These are phyloP conservation scores for Smutsia gigantea DNA, from an alignment of 2,797 vertebrate species.

Conservation along the genomic window DNA sequence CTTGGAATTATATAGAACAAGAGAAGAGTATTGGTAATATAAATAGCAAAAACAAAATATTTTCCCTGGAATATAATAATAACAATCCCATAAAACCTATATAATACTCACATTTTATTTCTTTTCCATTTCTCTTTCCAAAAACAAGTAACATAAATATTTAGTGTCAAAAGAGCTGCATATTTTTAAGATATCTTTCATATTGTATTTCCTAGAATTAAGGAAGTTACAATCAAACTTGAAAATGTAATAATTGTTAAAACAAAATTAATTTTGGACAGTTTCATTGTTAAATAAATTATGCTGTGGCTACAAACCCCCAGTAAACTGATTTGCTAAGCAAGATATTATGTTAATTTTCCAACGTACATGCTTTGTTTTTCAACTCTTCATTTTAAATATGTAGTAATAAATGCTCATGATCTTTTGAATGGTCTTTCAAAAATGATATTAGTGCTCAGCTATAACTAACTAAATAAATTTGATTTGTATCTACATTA, in stretches of 20 bases:
- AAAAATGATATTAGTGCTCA: slow-evolving; percentile 25
- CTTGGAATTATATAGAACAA: not conserved
- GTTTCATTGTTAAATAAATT: not conserved
- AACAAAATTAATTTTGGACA: slow-evolving; percentile 16
- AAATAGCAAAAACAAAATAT: slow-evolving; percentile 25
- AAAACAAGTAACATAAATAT: not conserved
- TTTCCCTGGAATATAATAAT: not conserved
- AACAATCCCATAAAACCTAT: not conserved
- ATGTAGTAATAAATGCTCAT: slow-evolving; percentile 24
- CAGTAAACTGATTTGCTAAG: slow-evolving; percentile 7
- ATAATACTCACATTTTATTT: not conserved
- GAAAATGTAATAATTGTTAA: slow-evolving; percentile 36
- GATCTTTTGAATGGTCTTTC: slow-evolving; percentile 14
- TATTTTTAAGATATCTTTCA: not conserved
- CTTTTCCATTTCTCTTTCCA: not conserved
- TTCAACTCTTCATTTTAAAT: not conserved
- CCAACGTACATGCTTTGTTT: not conserved
- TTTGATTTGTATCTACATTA: slow-evolving; percentile 37
- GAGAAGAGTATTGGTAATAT: not conserved
- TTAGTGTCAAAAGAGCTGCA: not conserved
- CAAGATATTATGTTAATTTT: not conserved
- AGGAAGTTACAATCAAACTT: not conserved
- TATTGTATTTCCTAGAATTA: slow-evolving; percentile 17
- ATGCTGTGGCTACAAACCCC: not conserved
- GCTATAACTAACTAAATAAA: slow-evolving; percentile 61